Evolutionary conservation across 1,140 invertebrate species (phyloP), one percentile per base, ranked within the genome.

Genomic region (Gonioctena quinquepunctata): DNA sequence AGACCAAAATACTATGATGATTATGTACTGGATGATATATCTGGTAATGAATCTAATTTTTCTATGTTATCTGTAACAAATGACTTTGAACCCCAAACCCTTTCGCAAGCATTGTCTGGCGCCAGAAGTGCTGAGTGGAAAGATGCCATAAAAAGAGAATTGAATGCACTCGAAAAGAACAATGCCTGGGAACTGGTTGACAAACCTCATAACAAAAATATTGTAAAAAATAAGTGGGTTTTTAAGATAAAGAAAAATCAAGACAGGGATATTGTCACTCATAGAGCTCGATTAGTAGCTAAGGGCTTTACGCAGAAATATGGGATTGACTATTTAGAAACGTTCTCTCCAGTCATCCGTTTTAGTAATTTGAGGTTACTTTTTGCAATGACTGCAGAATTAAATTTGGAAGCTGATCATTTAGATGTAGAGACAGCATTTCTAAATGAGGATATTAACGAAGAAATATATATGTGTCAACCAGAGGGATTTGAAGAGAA

Each of bases 141-240:
- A 25, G 7, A 50, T 33, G 77, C 79, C n/a, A 74, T 81, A 13
- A 25, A 71, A 50, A 72, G 73, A 3, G 75, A 81, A 66, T 18
- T 80, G 16, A n/a, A 78, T 13, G 76, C 79, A 18, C 70, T 83
- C 8, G 64, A 70, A 42, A 71, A 79, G 60, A 83, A 84, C 72
- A 71, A 82, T 56, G 83, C 81, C 7, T 86, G 82, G 81, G 63
- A 74, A 66, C 25, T 83, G 7, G 76, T 81, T 11, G 68, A 80
- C 1, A 68, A 63, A 25, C 72, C 80, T 62, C 22, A 66, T 23
- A 69, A 68, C 4, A 70, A 60, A 42, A 79, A 76, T 49, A 65
- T 76, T 18, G 76, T 85, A n/a, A 72, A 83, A 57, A 80, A 77
- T 22, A 81, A 80, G 54, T 86, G 83, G 85, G 82, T 86, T 5